Base-by-base conservation (phyloP, 2,113 vertebrate species). In the Sula dactylatra region DNA sequence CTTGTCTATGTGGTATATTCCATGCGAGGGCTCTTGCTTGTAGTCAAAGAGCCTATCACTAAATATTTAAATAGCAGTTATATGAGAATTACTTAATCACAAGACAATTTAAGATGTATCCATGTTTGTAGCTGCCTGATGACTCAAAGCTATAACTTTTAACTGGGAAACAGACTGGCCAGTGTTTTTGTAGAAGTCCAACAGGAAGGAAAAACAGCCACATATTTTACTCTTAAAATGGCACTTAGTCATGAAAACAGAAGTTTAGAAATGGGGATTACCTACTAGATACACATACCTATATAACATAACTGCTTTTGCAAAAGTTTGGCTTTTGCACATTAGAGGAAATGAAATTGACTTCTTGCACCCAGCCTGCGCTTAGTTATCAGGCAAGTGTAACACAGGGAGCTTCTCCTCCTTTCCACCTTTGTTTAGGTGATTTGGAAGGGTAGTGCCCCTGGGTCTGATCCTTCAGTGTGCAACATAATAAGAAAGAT, bases 1-100 rank as follows among this genome's bases (percentile, higher is more conserved):
- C n/a, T 40, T 82, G 12, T 40, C 38, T 85, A 1, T 47, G 17
- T 15, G 10, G 38, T 65, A 7, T 55, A 36, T 61, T 77, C 17
- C 20, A 16, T 19, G 14, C 2, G 1, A 11, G 26, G 20, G 6
- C 0, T 56, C 21, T 65, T 6, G 3, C 34, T 20, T 87, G 36
- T 47, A 7, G 26, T 42, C 27, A 80, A 61, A 83, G 21, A 26
- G 31, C 8, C 29, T 78, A 19, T 59, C 16, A 24, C 6, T 64
- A 34, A 44, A 58, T 59, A 83, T 74, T 86, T 76, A 69, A 80
- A 72, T 62, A 78, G 13, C 7, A 59, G 11, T 38, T 85, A 11
- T 56, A 34, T 16, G 9, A 45, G 34, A 82, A 67, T 90, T 74
- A 72, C n/a, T 82, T 85, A 61, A 29, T 76, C 29, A 65, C 20